Evolutionary conservation across 1,140 invertebrate species (phyloP).

Genomic region (Calliphora vicina): DNA sequence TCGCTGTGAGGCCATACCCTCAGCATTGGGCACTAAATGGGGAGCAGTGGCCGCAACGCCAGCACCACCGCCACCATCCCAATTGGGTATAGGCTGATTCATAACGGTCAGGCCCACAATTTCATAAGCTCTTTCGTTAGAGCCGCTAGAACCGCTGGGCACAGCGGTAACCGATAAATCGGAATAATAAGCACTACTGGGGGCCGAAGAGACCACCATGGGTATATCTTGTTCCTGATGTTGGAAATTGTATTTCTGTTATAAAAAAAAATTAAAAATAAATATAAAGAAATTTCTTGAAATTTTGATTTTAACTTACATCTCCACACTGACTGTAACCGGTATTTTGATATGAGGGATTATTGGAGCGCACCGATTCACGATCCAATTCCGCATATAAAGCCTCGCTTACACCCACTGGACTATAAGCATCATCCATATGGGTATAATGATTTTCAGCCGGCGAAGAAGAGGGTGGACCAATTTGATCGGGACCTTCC

Average conservation of each 20-base stretch:
- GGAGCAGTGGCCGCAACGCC: conserved; percentile 40
- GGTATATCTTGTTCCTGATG: conserved; percentile 70
- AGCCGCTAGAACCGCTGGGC: conserved; percentile 58
- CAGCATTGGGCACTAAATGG: conserved; percentile 42
- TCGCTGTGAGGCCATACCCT: conserved; percentile 60
- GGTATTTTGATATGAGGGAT: conserved; percentile 75
- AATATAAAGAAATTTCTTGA: not conserved
- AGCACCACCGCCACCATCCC: conserved; percentile 50
- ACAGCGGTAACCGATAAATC: conserved; percentile 68
- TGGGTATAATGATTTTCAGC: conserved; percentile 77
- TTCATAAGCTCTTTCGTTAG: conserved; percentile 67
- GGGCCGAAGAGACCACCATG: conserved; percentile 70
- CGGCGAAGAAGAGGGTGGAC: conserved; percentile 63
- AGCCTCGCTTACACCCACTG: conserved; percentile 67
- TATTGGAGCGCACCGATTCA: conserved; percentile 65
- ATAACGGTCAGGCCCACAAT: conserved; percentile 65
- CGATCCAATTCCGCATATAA: conserved; percentile 74
- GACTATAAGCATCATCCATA: conserved; percentile 71
- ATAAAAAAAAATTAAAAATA: not conserved
- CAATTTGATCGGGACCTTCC: conserved; percentile 63
- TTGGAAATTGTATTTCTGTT: conserved; percentile 61
- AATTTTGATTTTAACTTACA: conserved; percentile 47
- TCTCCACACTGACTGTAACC: conserved; percentile 71
- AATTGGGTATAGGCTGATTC: conserved; percentile 61
- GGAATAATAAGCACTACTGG: conserved; percentile 76